phyloP scores from a whole-genome alignment of 2,888 invertebrate genomes.

The Ormyrus pomaceus region DNA sequence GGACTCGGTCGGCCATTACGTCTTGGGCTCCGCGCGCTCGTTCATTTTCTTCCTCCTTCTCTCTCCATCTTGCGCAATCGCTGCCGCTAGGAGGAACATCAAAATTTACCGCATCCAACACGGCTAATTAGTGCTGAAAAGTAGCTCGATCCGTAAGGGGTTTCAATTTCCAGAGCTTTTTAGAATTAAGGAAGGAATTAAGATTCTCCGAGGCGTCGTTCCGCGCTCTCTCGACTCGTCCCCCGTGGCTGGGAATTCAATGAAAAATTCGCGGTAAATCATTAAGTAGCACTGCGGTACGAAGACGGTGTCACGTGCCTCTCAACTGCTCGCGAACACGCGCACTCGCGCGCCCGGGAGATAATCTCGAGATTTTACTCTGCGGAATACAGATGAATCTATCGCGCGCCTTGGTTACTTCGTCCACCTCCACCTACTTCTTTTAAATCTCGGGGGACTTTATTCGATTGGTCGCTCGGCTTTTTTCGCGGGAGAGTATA shows the following conservation, averaged over 20 bases:
- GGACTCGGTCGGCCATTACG: constrained; percentile 6
- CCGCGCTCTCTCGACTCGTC: background rate
- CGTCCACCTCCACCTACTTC: constrained; percentile 21
- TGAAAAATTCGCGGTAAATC: constrained; percentile 63
- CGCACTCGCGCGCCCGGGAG: constrained; percentile 47
- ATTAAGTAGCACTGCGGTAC: constrained; percentile 51
- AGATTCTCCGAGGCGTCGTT: constrained; percentile 27
- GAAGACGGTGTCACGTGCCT: constrained; percentile 56
- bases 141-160: background rate
- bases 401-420: constrained; percentile 60
- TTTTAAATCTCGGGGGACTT: constrained; percentile 43
- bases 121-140: background rate
- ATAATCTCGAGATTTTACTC: constrained; percentile 67
- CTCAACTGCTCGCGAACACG: constrained; percentile 56
- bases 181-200: constrained; percentile 47
- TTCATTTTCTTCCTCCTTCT: background rate
- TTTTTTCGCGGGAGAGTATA: constrained; percentile 15
- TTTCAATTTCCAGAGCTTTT: constrained; percentile 17
- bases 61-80: background rate
- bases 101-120: constrained; percentile 21
- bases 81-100: background rate
- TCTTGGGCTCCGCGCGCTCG: constrained; percentile 21
- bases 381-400: constrained; percentile 69
- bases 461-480: constrained; percentile 38
- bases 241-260: constrained; percentile 38